Percentiles rank a stretch among this genome's conserved stretches.
Conservation (phyloP, 2,113 vertebrate species). For the Neodontobutis hainanensis region DNA sequence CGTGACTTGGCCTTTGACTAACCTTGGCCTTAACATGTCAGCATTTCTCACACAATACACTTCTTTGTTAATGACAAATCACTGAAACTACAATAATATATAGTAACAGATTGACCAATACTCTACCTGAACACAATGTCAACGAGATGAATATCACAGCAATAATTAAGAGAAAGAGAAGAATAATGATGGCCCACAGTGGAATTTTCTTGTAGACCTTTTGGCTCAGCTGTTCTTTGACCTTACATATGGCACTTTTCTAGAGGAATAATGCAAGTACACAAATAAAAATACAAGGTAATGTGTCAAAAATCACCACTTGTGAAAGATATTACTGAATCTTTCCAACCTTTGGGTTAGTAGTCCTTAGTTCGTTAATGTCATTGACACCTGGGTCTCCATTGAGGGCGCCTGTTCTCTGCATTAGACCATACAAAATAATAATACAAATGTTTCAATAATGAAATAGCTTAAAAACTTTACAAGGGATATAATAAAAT, state of each 20-base stretch:
- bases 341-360: conserved; percentile 7
- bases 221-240: conserved; percentile 40
- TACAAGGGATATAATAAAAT: not conserved
- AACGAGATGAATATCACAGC: conserved; percentile 41
- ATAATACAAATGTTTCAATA: not conserved
- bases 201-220: conserved; percentile 26
- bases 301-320: not conserved
- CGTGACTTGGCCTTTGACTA: not conserved
- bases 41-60: not conserved
- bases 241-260: rapidly evolving
- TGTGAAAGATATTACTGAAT: not conserved
- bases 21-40: not conserved
- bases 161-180: conserved; percentile 19
- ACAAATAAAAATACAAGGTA: not conserved
- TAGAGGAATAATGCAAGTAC: conserved; percentile 13
- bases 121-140: conserved; percentile 61
- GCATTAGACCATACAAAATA: conserved; percentile 19
- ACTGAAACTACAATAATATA: not conserved
- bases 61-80: not conserved
- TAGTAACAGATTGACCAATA: not conserved
- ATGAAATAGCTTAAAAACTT: not conserved
- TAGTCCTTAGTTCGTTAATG: not conserved
- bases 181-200: conserved; percentile 62
- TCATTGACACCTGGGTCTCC: rapidly evolving
- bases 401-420: not conserved